Evolutionary conservation across 1,140 invertebrate genomes (phyloP).

Genomic region (Bombyx mandarina): DNA sequence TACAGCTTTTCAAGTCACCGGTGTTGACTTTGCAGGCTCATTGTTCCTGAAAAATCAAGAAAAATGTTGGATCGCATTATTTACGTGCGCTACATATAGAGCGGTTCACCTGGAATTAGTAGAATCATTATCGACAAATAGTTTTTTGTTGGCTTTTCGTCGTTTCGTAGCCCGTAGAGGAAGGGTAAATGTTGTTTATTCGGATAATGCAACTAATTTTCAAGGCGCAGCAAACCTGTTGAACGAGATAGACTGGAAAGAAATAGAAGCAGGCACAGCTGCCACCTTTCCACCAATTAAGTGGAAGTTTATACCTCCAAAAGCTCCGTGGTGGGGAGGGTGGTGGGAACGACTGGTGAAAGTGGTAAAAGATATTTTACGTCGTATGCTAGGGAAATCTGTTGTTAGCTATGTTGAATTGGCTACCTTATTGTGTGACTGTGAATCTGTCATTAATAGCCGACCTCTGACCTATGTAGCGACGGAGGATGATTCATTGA

Average conservation of each 20-base stretch:
- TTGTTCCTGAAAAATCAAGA: neutral
- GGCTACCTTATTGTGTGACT: conserved; percentile 9
- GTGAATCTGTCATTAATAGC: conserved; percentile 8
- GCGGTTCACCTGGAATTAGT: conserved; percentile 11
- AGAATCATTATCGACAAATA: conserved; percentile 7
- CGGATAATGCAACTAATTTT: conserved; percentile 5
- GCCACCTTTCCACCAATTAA: conserved; percentile 2
- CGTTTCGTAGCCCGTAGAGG: conserved; percentile 4
- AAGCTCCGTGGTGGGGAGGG: conserved; percentile 10
- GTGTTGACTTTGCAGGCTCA: conserved; percentile 8
- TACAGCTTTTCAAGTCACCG: conserved; percentile 3
- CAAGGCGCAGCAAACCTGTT: conserved; percentile 4
- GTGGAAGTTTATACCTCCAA: conserved; percentile 11
- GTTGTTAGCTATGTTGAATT: conserved; percentile 4
- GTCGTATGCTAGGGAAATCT: no score
- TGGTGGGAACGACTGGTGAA: conserved; percentile 8
- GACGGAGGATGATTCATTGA: conserved; percentile 4
- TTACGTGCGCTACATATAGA: conserved; percentile 10
- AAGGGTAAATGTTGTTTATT: neutral
- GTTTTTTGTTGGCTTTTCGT: conserved; percentile 8
- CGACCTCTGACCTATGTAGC: conserved; percentile 11
- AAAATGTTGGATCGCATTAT: conserved; percentile 11
- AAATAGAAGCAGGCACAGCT: neutral
- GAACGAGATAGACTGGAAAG: neutral
- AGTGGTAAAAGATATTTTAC: conserved; percentile 11